Base-by-base conservation (phyloP, 2,888 invertebrate genomes). In the Steinernema carpocapsae region DNA sequence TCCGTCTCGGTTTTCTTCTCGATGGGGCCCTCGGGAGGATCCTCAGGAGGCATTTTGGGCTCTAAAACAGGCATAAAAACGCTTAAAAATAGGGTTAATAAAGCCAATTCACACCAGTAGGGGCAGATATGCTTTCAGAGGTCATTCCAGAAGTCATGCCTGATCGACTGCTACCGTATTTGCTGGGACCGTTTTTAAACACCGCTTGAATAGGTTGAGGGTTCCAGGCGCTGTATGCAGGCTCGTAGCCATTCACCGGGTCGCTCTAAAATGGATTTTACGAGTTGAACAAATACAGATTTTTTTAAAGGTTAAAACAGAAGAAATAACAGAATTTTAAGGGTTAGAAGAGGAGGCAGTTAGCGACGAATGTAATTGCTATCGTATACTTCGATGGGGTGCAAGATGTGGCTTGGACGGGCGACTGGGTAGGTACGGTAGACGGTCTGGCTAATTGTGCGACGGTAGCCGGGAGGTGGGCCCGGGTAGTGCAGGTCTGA, bases 211-310 rank as follows among this genome's bases (percentile, higher is more conserved):
- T 74, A 6, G 74, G 74, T 46, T 74, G 74, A 17, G 26, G 37
- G 22, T 74, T 74, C 74, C 74, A 74, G 12, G 56, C 43, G 29
- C 74, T 74, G 32, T 74, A 74, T 1, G 74, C 71, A 7, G 74
- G 74, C 48, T 74, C 70, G 45, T 74, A 74, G 45, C 64, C 74
- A 22, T 64, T 70, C n/a, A 64, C 19, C 29, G 52, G 51, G 32
- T 74, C 73, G 37, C 42, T 48, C 73, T 73, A 52, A 48, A 73
- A 71, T 43, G 24, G 22, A 4, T 3, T 10, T 56, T 56, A 24
- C 26, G 26, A n/a, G n/a, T 22, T 56, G 24, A 22, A 56, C 26
- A 19, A 19, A 24, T 19, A 56, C 6, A 24, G 24, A 19, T 4
- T 17, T 17, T 10, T 48, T n/a, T 48, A 19, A 17, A 48, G 43